Conservation (phyloP, 2,888 invertebrate species). For the Neoitamus cyanurus region DNA sequence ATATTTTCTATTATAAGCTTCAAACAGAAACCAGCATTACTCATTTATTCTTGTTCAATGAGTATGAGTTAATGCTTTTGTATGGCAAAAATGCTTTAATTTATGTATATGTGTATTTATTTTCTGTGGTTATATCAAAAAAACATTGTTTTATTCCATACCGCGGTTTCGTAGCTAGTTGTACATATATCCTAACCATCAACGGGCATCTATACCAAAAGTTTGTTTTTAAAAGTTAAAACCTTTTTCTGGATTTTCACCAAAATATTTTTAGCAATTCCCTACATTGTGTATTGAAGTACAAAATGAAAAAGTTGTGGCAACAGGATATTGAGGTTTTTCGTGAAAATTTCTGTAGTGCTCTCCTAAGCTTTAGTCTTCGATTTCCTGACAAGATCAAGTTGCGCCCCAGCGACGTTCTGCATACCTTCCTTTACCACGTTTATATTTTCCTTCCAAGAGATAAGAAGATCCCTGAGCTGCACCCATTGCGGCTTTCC, state of each 20-base stretch:
- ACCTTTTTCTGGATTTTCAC: not conserved
- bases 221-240: too few relatives aligned
- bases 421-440: conserved; percentile 85
- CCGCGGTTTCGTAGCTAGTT: too few relatives aligned
- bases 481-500: conserved; percentile 93
- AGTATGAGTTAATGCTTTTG: too few relatives aligned
- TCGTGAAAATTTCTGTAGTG: not conserved
- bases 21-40: too few relatives aligned
- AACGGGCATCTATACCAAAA: too few relatives aligned
- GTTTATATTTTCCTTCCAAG: conserved; percentile 88
- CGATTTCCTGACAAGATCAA: conserved; percentile 68
- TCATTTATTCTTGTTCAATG: too few relatives aligned
- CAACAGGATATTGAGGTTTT: not conserved
- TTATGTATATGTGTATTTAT: too few relatives aligned
- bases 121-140: too few relatives aligned
- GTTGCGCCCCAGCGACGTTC: conserved; percentile 78
- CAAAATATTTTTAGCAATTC: not conserved
- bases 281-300: not conserved
- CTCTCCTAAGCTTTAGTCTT: conserved; percentile 54
- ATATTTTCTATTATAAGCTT: too few relatives aligned
- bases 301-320: not conserved
- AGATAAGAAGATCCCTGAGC: conserved; percentile 81
- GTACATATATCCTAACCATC: too few relatives aligned
- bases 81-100: too few relatives aligned
- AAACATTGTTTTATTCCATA: too few relatives aligned